phyloP scores from a whole-genome alignment of 2,797 vertebrate species.

The Micrastur ruficollis region DNA sequence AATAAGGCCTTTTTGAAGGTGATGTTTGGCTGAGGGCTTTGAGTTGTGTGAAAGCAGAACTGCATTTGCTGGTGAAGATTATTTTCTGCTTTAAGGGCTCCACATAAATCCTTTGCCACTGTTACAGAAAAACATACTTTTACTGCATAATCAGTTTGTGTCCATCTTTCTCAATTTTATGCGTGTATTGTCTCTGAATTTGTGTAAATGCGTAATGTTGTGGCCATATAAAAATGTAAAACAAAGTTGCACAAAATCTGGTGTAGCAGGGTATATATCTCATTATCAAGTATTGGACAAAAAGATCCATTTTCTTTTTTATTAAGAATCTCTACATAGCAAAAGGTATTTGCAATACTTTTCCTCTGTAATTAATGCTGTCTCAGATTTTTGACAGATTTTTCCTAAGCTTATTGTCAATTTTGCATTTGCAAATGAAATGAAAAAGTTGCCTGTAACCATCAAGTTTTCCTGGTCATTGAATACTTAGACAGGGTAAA shows the following conservation, averaged over 20 bases:
- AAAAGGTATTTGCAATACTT: background rate
- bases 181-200: background rate
- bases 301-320: background rate
- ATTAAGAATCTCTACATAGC: background rate
- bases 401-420: background rate
- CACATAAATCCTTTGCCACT: background rate
- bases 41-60: background rate
- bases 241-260: background rate
- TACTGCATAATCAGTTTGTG: background rate
- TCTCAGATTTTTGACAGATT: background rate
- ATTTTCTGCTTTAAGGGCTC: background rate
- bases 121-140: background rate
- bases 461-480: background rate
- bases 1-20: background rate
- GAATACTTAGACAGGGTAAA: background rate
- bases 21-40: background rate
- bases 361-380: background rate
- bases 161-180: background rate
- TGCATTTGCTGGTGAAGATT: fast-evolving
- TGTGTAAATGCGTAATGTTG: background rate
- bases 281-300: background rate
- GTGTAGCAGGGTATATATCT: background rate
- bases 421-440: background rate
- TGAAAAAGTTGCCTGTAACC: background rate
- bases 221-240: background rate